phyloP scores from a whole-genome alignment of 2,113 vertebrate species.

The Gobio gobio region DNA sequence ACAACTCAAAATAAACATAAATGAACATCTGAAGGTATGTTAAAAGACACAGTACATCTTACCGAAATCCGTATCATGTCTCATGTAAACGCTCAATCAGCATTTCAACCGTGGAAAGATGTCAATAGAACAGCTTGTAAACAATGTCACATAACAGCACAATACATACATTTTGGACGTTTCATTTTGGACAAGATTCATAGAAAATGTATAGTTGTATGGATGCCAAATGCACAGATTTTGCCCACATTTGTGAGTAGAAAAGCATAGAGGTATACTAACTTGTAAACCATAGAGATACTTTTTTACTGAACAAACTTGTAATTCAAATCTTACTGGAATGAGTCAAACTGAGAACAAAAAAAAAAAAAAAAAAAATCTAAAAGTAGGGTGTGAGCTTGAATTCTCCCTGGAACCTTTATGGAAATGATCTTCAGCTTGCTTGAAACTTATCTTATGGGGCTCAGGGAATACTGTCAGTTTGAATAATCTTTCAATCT shows the following conservation, averaged over 20 bases:
- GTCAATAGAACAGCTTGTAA: too few relatives aligned
- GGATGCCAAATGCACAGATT: background rate
- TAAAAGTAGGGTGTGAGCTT: background rate
- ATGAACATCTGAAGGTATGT: too few relatives aligned
- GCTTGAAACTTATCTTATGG: slow-evolving; percentile 18
- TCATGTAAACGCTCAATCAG: too few relatives aligned
- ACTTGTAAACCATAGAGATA: background rate
- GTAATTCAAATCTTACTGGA: background rate
- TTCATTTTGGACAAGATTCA: background rate
- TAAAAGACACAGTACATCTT: too few relatives aligned
- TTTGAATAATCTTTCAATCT: slow-evolving; percentile 36
- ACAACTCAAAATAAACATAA: too few relatives aligned
- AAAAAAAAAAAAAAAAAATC: background rate
- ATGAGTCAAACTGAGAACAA: background rate
- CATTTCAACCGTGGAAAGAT: too few relatives aligned
- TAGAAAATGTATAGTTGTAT: background rate
- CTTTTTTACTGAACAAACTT: background rate
- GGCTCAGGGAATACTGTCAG: slow-evolving; percentile 11
- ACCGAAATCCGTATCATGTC: too few relatives aligned
- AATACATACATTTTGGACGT: too few relatives aligned
- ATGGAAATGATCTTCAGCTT: background rate
- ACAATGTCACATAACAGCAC: too few relatives aligned
- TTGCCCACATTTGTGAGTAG: background rate
- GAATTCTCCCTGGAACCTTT: slow-evolving; percentile 7
- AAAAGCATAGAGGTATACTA: background rate